phyloP scores from a whole-genome alignment of 1,140 invertebrate genomes.

The Portunus trituberculatus region DNA sequence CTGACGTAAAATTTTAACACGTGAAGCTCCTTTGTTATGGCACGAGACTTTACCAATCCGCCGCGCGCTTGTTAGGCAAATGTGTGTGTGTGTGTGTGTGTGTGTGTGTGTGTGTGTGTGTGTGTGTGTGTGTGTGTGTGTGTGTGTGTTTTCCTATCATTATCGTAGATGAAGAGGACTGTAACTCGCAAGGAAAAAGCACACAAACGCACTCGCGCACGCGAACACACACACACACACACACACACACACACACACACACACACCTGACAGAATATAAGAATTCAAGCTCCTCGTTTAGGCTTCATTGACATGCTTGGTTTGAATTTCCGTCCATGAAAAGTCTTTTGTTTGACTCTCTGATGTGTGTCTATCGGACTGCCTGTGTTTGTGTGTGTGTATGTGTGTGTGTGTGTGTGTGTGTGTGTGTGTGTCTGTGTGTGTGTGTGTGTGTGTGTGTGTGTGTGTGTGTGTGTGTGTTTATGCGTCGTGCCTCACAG shows the following conservation, averaged over 20 bases:
- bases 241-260: slow-evolving; percentile 9
- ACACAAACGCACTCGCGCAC: not conserved
- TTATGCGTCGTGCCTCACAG: no score
- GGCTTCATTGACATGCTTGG: not conserved
- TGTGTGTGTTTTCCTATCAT: not conserved
- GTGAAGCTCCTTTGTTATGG: not conserved
- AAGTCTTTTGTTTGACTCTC: not conserved
- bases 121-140: slow-evolving; percentile 20
- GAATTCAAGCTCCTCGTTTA: not conserved
- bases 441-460: not conserved
- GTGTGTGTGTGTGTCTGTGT: not conserved
- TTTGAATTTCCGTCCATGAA: not conserved
- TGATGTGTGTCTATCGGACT: not conserved
- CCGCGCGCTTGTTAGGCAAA: not conserved
- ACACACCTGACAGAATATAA: not conserved
- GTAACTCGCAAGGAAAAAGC: no score
- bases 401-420: not conserved
- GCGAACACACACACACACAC: not conserved
- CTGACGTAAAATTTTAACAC: not conserved
- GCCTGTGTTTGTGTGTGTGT: no score
- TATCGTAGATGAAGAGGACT: no score
- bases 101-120: slow-evolving; percentile 5
- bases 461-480: no score
- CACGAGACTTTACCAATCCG: not conserved
- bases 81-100: slow-evolving; percentile 11